Base-by-base conservation (phyloP, 1,140 invertebrate species). In the Coenobita brevimanus region DNA sequence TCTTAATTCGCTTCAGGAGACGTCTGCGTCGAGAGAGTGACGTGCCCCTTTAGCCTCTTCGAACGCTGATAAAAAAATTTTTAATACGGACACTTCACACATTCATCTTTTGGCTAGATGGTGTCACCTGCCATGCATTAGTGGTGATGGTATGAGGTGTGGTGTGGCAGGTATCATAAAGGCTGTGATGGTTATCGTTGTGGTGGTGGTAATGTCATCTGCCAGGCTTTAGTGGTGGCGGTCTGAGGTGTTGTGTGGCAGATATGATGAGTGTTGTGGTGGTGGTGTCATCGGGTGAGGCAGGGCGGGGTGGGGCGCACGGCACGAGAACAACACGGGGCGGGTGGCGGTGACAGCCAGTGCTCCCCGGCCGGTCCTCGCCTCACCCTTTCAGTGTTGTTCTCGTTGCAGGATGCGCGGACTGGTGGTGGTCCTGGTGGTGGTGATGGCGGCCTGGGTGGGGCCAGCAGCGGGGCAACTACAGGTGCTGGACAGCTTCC, bases 371-470 rank as follows among this genome's bases (percentile, higher is more conserved):
- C 24, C 33, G 41, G 62, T 71, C 21, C 33, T 30, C 60, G 38
- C 62, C 62, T 46, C 33, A 13, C 81, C 38, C 64, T 69, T 13
- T 46, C 33, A 41, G 62, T 82, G 38, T 33, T 38, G 41, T 82
- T 82, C 67, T 82, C 81, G 64, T 82, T 82, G 81, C 81, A 82
- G 81, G 81, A 82, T 82, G 81, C 64, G 81, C 10, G 81, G 43
- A 17, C 62, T 36, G 81, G 17, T 46, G 27, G 80, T 46, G 60
- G n/a, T 67, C 38, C 41, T 46, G 62, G 3, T 82, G 81, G 81
- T 71, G 43, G 24, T 50, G 38, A 27, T 43, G 30, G 62, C 60
- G 15, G 21, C 21, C 41, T 21, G 15, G 4, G 43, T 62, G 27
- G 64, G n/a, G 15, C 64, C 81, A 13, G 81, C 64, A 3, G 64